These are phyloP conservation scores for Capreolus pygargus DNA, from an alignment of 2,113 vertebrate species.

Conservation along the genomic window DNA sequence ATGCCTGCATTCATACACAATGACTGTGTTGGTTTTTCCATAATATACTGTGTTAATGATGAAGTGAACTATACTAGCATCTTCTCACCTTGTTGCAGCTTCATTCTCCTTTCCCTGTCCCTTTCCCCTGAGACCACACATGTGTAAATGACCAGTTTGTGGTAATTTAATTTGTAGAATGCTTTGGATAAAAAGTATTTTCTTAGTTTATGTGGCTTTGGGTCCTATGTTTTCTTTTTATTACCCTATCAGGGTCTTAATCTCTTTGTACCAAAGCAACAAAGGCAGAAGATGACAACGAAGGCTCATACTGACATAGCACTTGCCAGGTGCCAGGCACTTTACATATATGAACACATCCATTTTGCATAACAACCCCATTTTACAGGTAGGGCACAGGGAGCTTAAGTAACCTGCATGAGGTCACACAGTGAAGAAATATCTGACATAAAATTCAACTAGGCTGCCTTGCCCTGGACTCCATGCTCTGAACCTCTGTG, in stretches of 20 bases:
- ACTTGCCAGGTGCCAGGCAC: neutral
- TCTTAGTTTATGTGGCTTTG: slow-evolving; percentile 20
- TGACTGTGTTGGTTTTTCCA: neutral
- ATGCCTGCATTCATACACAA: neutral
- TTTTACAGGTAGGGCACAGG: neutral
- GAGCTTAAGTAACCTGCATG: neutral
- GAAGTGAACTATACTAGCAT: neutral
- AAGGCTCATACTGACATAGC: neutral
- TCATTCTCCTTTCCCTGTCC: slow-evolving; percentile 9
- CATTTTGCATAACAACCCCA: neutral
- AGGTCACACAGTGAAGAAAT: neutral
- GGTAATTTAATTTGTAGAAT: slow-evolving; percentile 48
- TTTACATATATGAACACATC: neutral
- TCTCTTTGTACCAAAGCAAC: neutral
- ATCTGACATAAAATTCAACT: neutral
- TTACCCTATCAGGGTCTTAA: neutral
- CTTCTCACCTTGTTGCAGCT: slow-evolving; percentile 28
- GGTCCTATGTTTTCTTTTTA: slow-evolving; percentile 16
- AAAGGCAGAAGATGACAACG: neutral
- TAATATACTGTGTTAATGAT: neutral
- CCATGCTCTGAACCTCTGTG: neutral
- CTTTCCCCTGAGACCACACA: neutral
- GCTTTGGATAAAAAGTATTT: slow-evolving; percentile 33
- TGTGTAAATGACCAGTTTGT: slow-evolving; percentile 45
- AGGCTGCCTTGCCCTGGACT: neutral